phyloP scores from a whole-genome alignment of 2,113 vertebrate species.

The Psettodes erumei region DNA sequence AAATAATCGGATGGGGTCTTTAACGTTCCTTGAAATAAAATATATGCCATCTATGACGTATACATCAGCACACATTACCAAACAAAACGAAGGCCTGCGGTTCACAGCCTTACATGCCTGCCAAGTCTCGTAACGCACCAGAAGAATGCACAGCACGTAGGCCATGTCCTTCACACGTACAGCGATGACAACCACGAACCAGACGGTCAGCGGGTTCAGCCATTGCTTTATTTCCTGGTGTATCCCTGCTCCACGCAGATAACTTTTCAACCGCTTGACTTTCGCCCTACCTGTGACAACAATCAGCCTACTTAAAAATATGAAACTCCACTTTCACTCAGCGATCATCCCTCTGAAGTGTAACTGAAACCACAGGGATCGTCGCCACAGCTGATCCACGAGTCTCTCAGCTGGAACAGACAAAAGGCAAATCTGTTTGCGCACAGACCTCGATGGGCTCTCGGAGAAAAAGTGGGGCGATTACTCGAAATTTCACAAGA shows the following conservation, averaged over 20 bases:
- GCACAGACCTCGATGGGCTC: neutral
- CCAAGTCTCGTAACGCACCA: neutral
- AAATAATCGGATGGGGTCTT: too few species aligned
- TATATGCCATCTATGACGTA: neutral
- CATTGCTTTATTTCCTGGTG: neutral
- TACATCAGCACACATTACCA: neutral
- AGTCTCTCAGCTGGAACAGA: neutral
- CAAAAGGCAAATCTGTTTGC: slow-evolving; percentile 20
- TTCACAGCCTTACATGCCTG: neutral
- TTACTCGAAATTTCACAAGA: neutral
- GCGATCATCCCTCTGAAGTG: neutral
- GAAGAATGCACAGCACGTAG: neutral
- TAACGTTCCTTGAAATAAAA: neutral
- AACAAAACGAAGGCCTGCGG: neutral
- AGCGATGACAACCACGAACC: neutral
- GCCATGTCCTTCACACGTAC: slow-evolving; percentile 2
- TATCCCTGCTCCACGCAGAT: neutral
- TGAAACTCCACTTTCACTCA: neutral
- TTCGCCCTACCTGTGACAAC: neutral
- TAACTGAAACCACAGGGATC: neutral
- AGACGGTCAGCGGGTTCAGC: neutral
- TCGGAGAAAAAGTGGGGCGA: neutral
- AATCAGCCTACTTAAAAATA: neutral
- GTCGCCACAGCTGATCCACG: neutral
- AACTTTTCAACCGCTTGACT: neutral